These are phyloP conservation scores for Channa argus DNA, from an alignment of 2,113 vertebrate genomes.

Conservation along the genomic window DNA sequence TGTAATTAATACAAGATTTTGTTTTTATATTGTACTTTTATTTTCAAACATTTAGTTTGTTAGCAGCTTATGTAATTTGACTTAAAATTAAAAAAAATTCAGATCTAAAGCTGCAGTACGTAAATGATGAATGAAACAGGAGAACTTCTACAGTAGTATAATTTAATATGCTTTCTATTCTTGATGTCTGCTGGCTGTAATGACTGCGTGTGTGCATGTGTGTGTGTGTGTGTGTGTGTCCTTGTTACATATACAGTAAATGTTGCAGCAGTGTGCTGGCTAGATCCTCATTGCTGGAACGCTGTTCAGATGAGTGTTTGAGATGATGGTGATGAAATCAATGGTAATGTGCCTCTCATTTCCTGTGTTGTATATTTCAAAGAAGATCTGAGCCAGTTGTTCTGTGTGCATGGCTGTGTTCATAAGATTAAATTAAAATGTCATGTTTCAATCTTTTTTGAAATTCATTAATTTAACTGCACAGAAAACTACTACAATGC, in stretches of 20 bases:
- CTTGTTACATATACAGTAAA: conserved; percentile 21
- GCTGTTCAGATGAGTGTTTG: not conserved
- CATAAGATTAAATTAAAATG: not conserved
- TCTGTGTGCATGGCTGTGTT: conserved; percentile 4
- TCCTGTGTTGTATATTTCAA: conserved; percentile 48
- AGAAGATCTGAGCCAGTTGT: conserved; percentile 11
- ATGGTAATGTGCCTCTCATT: conserved; percentile 39
- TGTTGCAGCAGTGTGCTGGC: conserved; percentile 31
- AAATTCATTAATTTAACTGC: not conserved
- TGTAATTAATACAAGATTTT: not conserved
- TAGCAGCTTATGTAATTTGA: not conserved
- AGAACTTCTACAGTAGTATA: conserved; percentile 9
- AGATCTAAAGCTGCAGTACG: not conserved
- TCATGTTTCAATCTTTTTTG: not conserved
- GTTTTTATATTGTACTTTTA: not conserved
- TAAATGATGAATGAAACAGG: not conserved
- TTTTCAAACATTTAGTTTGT: not conserved
- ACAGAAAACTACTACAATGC: not conserved
- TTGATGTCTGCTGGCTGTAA: conserved; percentile 13
- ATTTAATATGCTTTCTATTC: conserved; percentile 5
- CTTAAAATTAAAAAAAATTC: too few species aligned
- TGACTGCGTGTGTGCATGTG: not conserved
- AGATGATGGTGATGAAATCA: conserved; percentile 54
- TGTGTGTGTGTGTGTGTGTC: not conserved
- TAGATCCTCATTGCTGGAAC: conserved; percentile 2